Evolutionary conservation across 2,113 vertebrate species (phyloP).

Genomic region (Nannospalax galili): DNA sequence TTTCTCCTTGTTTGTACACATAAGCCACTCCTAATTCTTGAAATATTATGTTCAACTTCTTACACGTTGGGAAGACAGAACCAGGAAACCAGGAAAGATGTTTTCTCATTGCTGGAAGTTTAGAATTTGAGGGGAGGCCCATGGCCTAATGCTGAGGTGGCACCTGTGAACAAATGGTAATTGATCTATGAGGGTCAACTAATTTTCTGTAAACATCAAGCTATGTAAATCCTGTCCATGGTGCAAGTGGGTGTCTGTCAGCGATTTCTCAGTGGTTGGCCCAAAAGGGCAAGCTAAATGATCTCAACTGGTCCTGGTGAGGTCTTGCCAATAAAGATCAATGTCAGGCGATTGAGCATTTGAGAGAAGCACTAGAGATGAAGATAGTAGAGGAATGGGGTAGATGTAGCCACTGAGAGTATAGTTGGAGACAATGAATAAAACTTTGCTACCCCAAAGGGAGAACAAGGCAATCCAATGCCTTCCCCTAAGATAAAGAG

Average conservation of each 20-base stretch:
- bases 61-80: background rate
- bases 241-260: background rate
- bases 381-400: background rate
- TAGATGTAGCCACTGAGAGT: background rate
- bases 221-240: background rate
- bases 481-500: background rate
- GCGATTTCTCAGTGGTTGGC: background rate
- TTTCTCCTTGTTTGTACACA: constrained; percentile 42
- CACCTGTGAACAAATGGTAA: background rate
- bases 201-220: background rate
- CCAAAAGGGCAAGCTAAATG: background rate
- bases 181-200: too few species aligned
- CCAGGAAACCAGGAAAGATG: background rate
- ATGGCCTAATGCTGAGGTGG: background rate
- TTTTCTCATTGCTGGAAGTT: background rate
- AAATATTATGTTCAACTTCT: background rate
- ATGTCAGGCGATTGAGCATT: background rate
- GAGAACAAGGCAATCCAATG: background rate
- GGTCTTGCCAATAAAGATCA: background rate
- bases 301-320: background rate
- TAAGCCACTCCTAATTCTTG: constrained; percentile 9
- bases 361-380: background rate
- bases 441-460: background rate
- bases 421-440: background rate
- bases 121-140: background rate